Evolutionary conservation across 2,888 invertebrate species (phyloP).

Genomic region (Erannis defoliaria): DNA sequence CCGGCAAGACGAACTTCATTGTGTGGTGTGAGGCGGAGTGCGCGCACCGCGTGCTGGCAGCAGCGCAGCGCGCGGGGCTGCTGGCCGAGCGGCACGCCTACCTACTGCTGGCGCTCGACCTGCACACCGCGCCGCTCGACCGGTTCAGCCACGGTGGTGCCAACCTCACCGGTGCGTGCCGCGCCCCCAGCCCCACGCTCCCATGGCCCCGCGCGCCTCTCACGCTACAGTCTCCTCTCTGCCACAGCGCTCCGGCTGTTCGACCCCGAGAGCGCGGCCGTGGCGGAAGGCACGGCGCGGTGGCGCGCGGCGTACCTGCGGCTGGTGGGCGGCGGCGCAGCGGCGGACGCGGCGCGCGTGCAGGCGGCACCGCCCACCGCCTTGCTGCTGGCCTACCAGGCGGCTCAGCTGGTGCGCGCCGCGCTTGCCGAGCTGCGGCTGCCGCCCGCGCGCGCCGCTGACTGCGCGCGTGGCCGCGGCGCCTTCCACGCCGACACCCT

Average conservation of each 20-base stretch:
- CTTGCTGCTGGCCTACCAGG: conserved; percentile 43
- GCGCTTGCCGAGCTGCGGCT: conserved; percentile 56
- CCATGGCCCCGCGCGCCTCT: conserved; percentile 27
- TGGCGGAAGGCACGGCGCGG: conserved; percentile 46
- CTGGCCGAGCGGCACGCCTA: conserved; percentile 69
- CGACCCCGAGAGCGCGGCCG: conserved; percentile 61
- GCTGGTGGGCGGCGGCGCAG: conserved; percentile 3
- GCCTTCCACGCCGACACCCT: conserved; percentile 78
- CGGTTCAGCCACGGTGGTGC: conserved; percentile 77
- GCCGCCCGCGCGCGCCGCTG: conserved; percentile 50
- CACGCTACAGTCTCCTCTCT: conserved; percentile 26
- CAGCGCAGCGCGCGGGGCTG: conserved; percentile 79
- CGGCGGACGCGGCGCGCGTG: conserved; percentile 34
- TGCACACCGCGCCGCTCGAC: conserved; percentile 65
- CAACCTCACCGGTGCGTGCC: conserved; percentile 67
- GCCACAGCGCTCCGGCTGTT: conserved; percentile 65
- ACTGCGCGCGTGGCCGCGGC: conserved; percentile 61
- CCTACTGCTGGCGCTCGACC: conserved; percentile 68
- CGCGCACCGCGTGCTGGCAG: conserved; percentile 70
- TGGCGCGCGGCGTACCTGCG: conserved; percentile 50
- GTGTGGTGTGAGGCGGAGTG: conserved; percentile 70
- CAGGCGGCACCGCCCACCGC: conserved; percentile 41
- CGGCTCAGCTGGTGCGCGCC: conserved; percentile 57
- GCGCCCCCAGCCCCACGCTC: not conserved
- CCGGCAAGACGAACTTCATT: conserved; percentile 63